Evolutionary conservation across 2,888 invertebrate species (phyloP).

Genomic region (Amphipyra berbera): DNA sequence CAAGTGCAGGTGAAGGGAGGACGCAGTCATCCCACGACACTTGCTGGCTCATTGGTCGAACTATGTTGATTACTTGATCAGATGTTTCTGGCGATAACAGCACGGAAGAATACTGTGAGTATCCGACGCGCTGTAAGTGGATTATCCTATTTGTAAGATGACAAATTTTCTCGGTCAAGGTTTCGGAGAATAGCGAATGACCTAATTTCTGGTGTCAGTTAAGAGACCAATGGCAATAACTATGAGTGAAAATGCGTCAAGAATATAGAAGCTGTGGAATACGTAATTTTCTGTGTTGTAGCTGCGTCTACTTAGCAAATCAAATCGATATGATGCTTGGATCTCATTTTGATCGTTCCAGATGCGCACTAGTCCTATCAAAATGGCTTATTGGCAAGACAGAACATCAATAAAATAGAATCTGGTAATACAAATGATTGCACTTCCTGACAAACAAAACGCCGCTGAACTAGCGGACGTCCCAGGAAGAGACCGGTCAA

Average conservation of each 20-base stretch:
- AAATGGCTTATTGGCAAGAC: background rate
- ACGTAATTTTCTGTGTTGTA: too few relatives aligned
- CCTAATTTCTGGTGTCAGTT: background rate
- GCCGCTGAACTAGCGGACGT: slow-evolving; percentile 22
- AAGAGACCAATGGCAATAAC: too few relatives aligned
- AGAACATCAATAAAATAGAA: slow-evolving; percentile 2
- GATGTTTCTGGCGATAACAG: slow-evolving; percentile 27
- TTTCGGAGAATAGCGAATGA: slow-evolving; percentile 1
- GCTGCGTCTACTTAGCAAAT: background rate
- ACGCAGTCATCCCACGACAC: slow-evolving; percentile 36
- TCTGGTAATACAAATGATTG: slow-evolving; percentile 1
- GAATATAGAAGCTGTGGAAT: too few relatives aligned
- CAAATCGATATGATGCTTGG: background rate
- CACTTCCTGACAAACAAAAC: slow-evolving; percentile 15
- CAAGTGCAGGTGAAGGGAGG: slow-evolving; percentile 53
- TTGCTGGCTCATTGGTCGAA: slow-evolving; percentile 34
- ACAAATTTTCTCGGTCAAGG: slow-evolving; percentile 6
- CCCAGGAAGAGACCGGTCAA: slow-evolving; percentile 42
- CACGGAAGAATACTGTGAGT: slow-evolving; percentile 16
- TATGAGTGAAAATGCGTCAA: too few relatives aligned
- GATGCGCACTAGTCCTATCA: background rate
- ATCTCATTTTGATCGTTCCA: background rate
- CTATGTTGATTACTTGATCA: slow-evolving; percentile 43
- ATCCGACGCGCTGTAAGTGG: background rate
- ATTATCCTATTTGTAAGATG: slow-evolving; percentile 8